Evolutionary conservation across 2,888 invertebrate species (phyloP).

Genomic region (Brachypterus glaber): DNA sequence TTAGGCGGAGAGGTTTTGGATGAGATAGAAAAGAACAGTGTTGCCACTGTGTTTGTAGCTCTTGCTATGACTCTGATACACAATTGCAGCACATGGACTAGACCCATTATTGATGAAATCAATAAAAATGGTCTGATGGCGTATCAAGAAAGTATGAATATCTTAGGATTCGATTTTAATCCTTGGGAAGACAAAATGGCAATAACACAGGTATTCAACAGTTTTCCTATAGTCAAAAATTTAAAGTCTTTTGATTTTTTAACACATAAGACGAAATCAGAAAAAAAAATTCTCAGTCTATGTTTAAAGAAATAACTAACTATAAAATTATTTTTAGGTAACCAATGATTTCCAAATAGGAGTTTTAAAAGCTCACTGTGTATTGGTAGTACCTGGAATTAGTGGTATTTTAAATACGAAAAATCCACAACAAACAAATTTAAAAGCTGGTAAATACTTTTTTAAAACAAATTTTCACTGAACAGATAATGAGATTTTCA

Average conservation of each 20-base stretch:
- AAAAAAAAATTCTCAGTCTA: too few relatives aligned
- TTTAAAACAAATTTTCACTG: not conserved
- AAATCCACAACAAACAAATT: not conserved
- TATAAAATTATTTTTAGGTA: slow-evolving; percentile 37
- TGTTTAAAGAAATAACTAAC: too few relatives aligned
- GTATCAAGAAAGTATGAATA: slow-evolving; percentile 42
- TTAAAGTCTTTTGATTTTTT: too few relatives aligned
- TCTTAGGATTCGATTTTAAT: slow-evolving; percentile 47
- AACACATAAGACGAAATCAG: too few relatives aligned
- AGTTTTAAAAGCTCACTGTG: slow-evolving; percentile 36
- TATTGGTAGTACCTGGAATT: too few relatives aligned
- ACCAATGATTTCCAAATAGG: slow-evolving; percentile 41
- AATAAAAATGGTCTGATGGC: slow-evolving; percentile 45
- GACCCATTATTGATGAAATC: slow-evolving; percentile 49
- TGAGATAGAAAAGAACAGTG: too few relatives aligned
- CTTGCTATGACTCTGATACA: slow-evolving; percentile 51
- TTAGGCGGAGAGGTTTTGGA: too few relatives aligned
- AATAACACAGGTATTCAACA: too few relatives aligned
- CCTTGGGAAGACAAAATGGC: slow-evolving; percentile 49
- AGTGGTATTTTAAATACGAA: too few relatives aligned
- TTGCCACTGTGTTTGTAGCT: slow-evolving; percentile 48
- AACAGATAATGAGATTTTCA: not conserved
- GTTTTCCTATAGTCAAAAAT: too few relatives aligned
- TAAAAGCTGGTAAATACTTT: not conserved
- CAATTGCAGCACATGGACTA: slow-evolving; percentile 50